A percentile compares a stretch with the other conserved stretches of the same genome.
Evolutionary conservation across 2,797 vertebrate genomes (phyloP).

Genomic region (Crenuchus spilurus): DNA sequence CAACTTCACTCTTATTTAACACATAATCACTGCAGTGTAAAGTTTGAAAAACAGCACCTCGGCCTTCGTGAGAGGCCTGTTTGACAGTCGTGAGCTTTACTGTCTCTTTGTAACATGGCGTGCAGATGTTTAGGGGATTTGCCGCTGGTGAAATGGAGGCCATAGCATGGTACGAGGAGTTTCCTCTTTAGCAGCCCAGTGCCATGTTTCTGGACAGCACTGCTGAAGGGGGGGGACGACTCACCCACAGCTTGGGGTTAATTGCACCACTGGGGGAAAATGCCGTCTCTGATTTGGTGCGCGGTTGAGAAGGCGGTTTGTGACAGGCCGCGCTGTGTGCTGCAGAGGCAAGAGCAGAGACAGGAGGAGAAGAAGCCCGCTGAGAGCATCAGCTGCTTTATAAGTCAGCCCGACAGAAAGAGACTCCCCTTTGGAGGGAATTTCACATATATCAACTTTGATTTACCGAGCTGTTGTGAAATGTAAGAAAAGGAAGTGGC

Average conservation of each 20-base stretch:
- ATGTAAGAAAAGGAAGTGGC: constrained; percentile 29
- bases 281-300: constrained; percentile 49
- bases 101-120: constrained; percentile 35
- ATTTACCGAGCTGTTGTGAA: constrained; percentile 47
- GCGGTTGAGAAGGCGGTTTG: constrained; percentile 50
- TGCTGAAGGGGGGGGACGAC: constrained; percentile 34
- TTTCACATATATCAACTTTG: constrained; percentile 47
- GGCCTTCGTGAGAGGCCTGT: constrained; percentile 6
- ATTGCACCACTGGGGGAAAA: constrained; percentile 58
- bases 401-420: constrained; percentile 46
- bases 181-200: constrained; percentile 47
- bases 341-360: constrained; percentile 27
- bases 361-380: constrained; percentile 43
- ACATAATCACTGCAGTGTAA: too few relatives aligned
- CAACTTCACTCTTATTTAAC: too few relatives aligned
- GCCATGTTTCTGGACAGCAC: constrained; percentile 48
- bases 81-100: constrained; percentile 27
- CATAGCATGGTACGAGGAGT: constrained; percentile 30
- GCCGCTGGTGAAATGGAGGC: constrained; percentile 42
- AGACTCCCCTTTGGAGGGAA: constrained; percentile 38
- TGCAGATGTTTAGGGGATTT: constrained; percentile 33
- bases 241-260: constrained; percentile 53
- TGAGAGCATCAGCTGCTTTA: constrained; percentile 48
- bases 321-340: constrained; percentile 41
- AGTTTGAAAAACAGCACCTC: constrained; percentile 10